Evolutionary conservation across 2,113 vertebrate genomes (phyloP), one percentile per base, ranked within the genome.

Genomic region (Apeltes quadracus): DNA sequence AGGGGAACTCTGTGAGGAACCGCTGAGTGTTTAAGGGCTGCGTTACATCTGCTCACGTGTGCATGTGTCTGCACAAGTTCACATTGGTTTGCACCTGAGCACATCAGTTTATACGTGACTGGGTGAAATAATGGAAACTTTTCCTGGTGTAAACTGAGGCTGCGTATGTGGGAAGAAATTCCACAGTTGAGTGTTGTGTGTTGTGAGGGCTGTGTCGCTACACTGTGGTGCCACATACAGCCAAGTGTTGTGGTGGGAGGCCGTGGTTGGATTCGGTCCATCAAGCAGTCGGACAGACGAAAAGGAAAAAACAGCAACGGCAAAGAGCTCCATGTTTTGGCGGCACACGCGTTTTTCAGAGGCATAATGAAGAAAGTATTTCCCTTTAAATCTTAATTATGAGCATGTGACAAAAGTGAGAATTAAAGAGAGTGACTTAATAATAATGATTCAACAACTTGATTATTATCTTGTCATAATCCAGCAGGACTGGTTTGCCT

Each of bases 401-500:
- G 9, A 44, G 38, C 1, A 25, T 10, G 23, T 13, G 12, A 46
- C 46, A n/a, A 65, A 50, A 1, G 7, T 13, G 61, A 22, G 8
- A 20, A 43, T 22, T 13, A 32, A 22, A 11, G 4, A 6, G 23
- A 7, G 25, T 32, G 22, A 43, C 34, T 15, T 25, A 14, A 41
- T 27, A 51, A 69, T 13, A 63, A 59, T 61, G 55, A 65, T 76
- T 65, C 53, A 59, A 71, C 39, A 36, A 3, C 22, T 7, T 53
- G 38, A 22, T 63, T 25, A 29, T 29, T 29, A 22, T 14, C 25
- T 16, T 50, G 29, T 68, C 38, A 38, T 65, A 44, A 56, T 55
- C 68, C 29, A 39, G 61, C 18, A 43, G 16, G 32, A 76, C 87
- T 39, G 59, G 74, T 88, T 86, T 84, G 39, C 48, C 59, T 69